Base-by-base conservation (phyloP, 2,797 vertebrate species). In the Spatula clypeata region DNA sequence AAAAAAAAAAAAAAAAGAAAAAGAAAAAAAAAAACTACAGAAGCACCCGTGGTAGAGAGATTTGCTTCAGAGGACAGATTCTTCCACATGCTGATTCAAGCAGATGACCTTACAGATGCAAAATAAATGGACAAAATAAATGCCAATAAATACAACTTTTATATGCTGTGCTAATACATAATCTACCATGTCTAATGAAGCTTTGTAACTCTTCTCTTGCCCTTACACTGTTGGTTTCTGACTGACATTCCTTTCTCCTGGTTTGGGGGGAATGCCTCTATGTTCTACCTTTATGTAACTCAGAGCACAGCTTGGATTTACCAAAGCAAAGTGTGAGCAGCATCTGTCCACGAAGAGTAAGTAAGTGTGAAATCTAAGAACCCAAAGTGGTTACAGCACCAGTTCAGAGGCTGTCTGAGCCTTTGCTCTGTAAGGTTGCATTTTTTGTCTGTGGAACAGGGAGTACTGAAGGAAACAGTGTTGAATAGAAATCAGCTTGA, bases 1-100 rank as follows among this genome's bases (percentile, higher is more conserved):
- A 83, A 83, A 93, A 92, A 92, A 89, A 79, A 95, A 96, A 53
- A 92, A 91, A 88, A 79, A 95, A 95, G 49, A 90, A 95, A 96
- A 49, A 90, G 95, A 53, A 83, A 82, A 93, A 92, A 91, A 88
- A 76, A 95, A 96, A 49, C 36, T 47, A 61, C 27, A 72, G 38
- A 45, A 69, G 45, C 60, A 65, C 44, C 51, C 79, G 64, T 17
- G 73, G 93, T 24, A 80, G 76, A 69, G 91, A 82, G 13, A 23
- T 49, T 88, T 36, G 60, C 94, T 97, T 81, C 38, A 55, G 73
- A 97, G 73, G 40, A 89, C 69, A 90, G 85, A 92, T 66, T 95
- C 79, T 94, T 96, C 87, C 36, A 29, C 8, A 75, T 93, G 71
- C 58, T 27, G 23, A 42, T 65, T 91, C 79, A 90, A 91, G 79